phyloP scores from a whole-genome alignment of 2,797 vertebrate genomes.

The Acanthurus lineatus region DNA sequence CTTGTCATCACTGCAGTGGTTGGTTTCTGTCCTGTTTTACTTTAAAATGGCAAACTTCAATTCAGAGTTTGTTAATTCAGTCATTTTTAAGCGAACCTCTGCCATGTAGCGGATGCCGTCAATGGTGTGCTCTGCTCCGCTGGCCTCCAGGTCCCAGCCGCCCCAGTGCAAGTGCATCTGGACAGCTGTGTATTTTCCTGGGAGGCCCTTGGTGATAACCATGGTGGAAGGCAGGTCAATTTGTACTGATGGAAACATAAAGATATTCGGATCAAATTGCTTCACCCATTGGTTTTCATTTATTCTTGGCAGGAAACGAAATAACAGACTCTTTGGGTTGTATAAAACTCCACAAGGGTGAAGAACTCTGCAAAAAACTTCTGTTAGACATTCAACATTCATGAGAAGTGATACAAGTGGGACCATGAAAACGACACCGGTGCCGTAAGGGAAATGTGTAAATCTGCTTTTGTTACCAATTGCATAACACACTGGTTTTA shows the following conservation, averaged over 20 bases:
- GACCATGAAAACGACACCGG: not conserved
- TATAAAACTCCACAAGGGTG: not conserved
- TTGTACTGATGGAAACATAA: conserved; percentile 84
- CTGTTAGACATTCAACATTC: not conserved
- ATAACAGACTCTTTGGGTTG: not conserved
- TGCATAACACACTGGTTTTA: not conserved
- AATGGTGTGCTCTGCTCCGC: conserved; percentile 93
- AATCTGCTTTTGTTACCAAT: not conserved
- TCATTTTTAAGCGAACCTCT: conserved; percentile 84
- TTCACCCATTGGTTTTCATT: not conserved
- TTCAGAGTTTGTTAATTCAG: not conserved
- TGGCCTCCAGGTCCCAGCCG: conserved; percentile 87
- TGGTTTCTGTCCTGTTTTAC: not conserved
- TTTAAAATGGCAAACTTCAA: not conserved
- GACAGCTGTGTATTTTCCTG: conserved; percentile 84
- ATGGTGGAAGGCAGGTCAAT: conserved; percentile 89
- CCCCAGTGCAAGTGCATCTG: conserved; percentile 98
- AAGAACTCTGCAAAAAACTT: not conserved
- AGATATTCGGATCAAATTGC: conserved; percentile 1
- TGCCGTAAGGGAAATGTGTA: not conserved
- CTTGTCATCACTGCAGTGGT: not conserved
- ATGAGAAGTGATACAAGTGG: not conserved
- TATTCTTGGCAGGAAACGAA: not conserved
- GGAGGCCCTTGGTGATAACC: conserved; percentile 85
- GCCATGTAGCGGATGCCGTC: conserved; percentile 90